These are phyloP conservation scores for Triplophysa dalaica DNA, from an alignment of 2,113 vertebrate genomes.

Conservation along the genomic window DNA sequence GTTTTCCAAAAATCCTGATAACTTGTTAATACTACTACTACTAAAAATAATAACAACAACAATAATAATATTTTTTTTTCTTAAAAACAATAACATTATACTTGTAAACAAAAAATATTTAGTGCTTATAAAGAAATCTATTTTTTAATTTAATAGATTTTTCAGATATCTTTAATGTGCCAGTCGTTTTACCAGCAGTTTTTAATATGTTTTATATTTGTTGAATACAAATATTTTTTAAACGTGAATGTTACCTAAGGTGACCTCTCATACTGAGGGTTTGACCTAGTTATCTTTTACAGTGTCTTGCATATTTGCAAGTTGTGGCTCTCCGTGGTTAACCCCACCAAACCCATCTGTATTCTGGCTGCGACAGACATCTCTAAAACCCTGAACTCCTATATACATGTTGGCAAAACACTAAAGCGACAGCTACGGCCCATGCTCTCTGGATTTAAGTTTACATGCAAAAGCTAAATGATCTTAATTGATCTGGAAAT, in stretches of 20 bases:
- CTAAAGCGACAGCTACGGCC: background rate
- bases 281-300: background rate
- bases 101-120: too few species aligned
- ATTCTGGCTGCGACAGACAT: background rate
- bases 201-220: background rate
- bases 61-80: too few species aligned
- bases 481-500: background rate
- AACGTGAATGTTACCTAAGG: background rate
- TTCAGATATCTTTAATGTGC: background rate
- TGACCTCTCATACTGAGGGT: background rate
- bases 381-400: background rate
- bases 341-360: background rate
- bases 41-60: too few species aligned
- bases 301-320: constrained; percentile 12
- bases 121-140: too few species aligned
- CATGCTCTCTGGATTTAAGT: background rate
- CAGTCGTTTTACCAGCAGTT: background rate
- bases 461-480: background rate
- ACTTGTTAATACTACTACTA: too few species aligned
- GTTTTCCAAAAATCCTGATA: too few species aligned
- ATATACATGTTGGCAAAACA: background rate
- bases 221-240: background rate
- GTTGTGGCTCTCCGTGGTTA: background rate
- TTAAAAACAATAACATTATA: too few species aligned
- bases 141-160: too few species aligned